A percentile compares a stretch with the other conserved stretches of the same genome.
These are phyloP conservation scores for Telmatherina bonti DNA, from an alignment of 2,797 vertebrate genomes.

Conservation along the genomic window DNA sequence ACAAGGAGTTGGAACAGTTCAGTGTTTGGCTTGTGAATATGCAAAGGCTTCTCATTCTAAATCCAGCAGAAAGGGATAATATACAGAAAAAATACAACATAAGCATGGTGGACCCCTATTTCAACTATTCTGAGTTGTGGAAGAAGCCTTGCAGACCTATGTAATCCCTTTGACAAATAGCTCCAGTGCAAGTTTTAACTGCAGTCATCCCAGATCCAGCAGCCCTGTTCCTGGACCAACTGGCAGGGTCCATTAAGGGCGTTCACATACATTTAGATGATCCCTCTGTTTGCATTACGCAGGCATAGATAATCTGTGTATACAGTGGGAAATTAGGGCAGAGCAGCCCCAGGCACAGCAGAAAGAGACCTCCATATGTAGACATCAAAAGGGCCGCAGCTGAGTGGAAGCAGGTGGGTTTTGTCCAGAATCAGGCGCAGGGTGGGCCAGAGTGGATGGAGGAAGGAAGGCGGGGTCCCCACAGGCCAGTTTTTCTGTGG, in stretches of 20 bases:
- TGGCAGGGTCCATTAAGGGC: conserved; percentile 70
- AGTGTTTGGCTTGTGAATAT: conserved; percentile 57
- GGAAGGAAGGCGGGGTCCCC: conserved; percentile 52
- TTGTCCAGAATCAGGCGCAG: conserved; percentile 55
- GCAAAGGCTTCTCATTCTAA: conserved; percentile 49
- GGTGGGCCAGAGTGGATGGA: conserved; percentile 57
- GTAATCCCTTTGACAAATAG: conserved; percentile 75
- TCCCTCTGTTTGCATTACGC: conserved; percentile 80
- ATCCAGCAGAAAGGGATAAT: conserved; percentile 45
- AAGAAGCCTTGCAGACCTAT: conserved; percentile 63
- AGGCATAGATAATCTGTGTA: conserved; percentile 78
- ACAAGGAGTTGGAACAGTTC: conserved; percentile 50
- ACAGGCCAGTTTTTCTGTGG: conserved; percentile 52
- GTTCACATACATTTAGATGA: conserved; percentile 78
- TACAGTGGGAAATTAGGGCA: conserved; percentile 75
- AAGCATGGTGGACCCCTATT: conserved; percentile 53
- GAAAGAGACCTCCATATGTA: conserved; percentile 68
- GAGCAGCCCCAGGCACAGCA: conserved; percentile 50
- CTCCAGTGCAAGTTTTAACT: conserved; percentile 58
- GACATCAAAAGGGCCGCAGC: conserved; percentile 72
- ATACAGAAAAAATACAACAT: conserved; percentile 48
- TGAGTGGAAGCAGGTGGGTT: conserved; percentile 83
- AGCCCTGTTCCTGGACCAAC: conserved; percentile 56
- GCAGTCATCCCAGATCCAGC: conserved; percentile 57
- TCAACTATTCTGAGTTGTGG: conserved; percentile 54